Base-by-base conservation (phyloP, 2,797 vertebrate species). In the Hypotaenidia okinawae region DNA sequence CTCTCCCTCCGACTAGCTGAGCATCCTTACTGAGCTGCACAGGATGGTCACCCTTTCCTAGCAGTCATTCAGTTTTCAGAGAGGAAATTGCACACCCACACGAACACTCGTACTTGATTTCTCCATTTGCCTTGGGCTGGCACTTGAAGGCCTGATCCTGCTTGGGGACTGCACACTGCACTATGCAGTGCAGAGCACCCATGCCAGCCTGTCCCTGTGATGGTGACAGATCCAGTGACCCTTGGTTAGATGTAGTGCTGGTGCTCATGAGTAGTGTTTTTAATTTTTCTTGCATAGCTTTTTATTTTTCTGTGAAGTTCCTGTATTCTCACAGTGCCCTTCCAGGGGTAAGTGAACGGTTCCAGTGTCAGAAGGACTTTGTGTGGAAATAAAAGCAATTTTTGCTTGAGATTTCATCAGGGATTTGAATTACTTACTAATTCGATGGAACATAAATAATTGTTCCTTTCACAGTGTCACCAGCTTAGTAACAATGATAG, bases 401-500 rank as follows among this genome's bases (percentile, higher is more conserved):
- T 95, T 93, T 83, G 27, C 70, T 93, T 85, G 92, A 94, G 91
- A 90, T 94, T 95, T 96, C 23, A 1, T 84, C 94, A 93, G 94
- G 93, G 93, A 90, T 96, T 96, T 94, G 92, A 97, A 94, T 97
- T 94, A 93, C 96, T 35, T 95, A 85, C 93, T 97, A 97, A 97
- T 97, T 97, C 92, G 94, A 97, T 96, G 96, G 94, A 95, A 96
- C 95, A 95, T 97, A 97, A 97, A 96, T 97, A 97, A 97, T 97
- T 86, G 39, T 93, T 94, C 95, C 95, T 95, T 97, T 98, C 97
- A 95, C 95, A 93, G 97, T 91, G 87, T 96, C 94, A 95, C 87
- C 84, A 89, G 94, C 96, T 94, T 92, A 80, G 92, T 89, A 96
- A 96, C 79, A 90, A 94, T 93, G 95, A 89, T 68, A 87, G 93